These are phyloP conservation scores for Steinernema khuongi DNA, from an alignment of 1,140 invertebrate species.

Conservation along the genomic window DNA sequence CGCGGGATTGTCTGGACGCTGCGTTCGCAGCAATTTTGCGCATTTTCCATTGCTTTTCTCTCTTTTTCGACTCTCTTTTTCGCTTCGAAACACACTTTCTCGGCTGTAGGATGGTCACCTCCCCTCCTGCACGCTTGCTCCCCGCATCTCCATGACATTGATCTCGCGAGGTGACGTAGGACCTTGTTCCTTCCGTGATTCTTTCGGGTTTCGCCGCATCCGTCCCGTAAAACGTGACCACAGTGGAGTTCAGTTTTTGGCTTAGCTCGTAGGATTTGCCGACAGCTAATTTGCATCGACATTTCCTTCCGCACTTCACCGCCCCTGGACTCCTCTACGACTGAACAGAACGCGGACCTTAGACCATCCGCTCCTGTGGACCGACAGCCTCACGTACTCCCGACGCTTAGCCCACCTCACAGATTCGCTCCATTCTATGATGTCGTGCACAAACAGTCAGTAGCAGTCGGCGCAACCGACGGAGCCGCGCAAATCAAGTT, in stretches of 20 bases:
- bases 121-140: background rate
- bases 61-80: background rate
- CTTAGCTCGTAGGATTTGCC: conserved; percentile 8
- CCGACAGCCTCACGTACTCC: background rate
- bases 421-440: background rate
- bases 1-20: background rate
- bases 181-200: background rate
- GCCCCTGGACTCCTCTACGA: too few relatives aligned
- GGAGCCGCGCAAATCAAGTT: background rate
- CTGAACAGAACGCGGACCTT: too few relatives aligned
- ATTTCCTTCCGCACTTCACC: background rate
- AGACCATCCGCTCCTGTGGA: background rate
- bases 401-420: too few relatives aligned
- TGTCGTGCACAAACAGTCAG: conserved; percentile 14
- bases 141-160: conserved; percentile 9
- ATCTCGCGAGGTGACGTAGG: background rate
- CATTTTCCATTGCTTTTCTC: background rate
- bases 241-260: conserved; percentile 1
- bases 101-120: background rate
- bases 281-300: conserved; percentile 3
- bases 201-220: background rate
- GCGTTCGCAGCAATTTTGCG: background rate
- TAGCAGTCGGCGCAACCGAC: background rate
- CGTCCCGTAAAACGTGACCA: background rate
- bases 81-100: too few relatives aligned